These are phyloP conservation scores for Patiria pectinifera DNA, from an alignment of 53 echinoderm and acorn worm species.

Conservation along the genomic window DNA sequence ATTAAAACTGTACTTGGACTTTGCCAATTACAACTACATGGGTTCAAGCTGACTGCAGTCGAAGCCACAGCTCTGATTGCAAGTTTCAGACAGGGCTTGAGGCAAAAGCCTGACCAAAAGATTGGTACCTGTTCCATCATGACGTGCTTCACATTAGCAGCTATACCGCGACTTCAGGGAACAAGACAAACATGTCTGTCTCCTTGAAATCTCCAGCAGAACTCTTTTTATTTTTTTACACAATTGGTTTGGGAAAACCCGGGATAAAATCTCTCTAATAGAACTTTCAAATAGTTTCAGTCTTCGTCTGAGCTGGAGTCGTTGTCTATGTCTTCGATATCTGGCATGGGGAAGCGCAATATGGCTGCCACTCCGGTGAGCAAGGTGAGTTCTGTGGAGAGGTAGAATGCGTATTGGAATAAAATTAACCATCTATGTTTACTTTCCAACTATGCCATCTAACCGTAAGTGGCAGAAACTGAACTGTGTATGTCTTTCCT, in stretches of 20 bases:
- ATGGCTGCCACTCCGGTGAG: conserved; percentile 90
- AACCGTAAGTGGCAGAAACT: no score
- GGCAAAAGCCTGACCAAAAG: neutral
- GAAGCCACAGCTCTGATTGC: no score
- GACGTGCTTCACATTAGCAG: neutral
- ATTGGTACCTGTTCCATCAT: neutral
- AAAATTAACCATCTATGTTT: no score
- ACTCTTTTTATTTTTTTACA: neutral
- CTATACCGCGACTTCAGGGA: neutral
- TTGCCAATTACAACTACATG: no score
- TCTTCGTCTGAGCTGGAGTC: conserved; percentile 88
- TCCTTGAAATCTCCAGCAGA: neutral
- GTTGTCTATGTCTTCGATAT: conserved; percentile 78
- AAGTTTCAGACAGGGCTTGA: no score
- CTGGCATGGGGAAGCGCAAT: conserved; percentile 95
- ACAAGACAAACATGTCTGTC: neutral
- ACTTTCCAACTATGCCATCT: no score
- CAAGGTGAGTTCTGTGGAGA: conserved; percentile 77
- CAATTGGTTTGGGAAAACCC: neutral
- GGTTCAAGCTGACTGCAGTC: no score
- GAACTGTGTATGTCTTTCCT: no score
- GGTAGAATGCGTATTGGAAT: neutral
- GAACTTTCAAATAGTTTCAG: conserved; percentile 40
- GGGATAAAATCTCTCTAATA: neutral
- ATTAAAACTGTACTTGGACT: no score